Conservation (phyloP, 2,888 invertebrate species). For the Tricholauxania praeusta region DNA sequence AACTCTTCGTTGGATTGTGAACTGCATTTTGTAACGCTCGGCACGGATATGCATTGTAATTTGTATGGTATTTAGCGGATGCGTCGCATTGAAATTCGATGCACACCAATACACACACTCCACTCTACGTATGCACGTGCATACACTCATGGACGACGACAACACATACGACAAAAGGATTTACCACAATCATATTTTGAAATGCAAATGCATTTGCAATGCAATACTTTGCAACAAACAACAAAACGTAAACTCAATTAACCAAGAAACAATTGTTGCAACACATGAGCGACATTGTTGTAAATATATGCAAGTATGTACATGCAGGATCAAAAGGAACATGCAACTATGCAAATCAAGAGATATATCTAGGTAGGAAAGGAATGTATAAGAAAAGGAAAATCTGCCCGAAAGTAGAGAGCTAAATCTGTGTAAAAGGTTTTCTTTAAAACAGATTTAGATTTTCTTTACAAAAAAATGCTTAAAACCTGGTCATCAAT, state of each 20-base stretch:
- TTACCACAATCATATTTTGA: conserved; percentile 1
- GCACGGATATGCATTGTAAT: conserved; percentile 19
- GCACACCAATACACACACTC: background rate
- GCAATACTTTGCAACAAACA: background rate
- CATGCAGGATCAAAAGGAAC: background rate
- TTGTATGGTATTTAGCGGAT: conserved; percentile 20
- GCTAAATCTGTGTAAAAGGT: too few relatives aligned
- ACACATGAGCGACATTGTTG: background rate
- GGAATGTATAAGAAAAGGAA: too few relatives aligned
- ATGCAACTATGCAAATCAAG: too few relatives aligned
- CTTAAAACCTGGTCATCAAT: too few relatives aligned
- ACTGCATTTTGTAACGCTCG: background rate
- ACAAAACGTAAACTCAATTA: background rate
- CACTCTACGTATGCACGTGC: background rate
- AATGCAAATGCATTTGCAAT: conserved; percentile 14
- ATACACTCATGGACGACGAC: background rate
- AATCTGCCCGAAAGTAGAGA: too few relatives aligned
- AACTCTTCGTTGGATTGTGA: background rate
- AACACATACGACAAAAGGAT: too few relatives aligned
- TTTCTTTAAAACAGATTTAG: too few relatives aligned
- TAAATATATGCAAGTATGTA: background rate
- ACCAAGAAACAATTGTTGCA: background rate
- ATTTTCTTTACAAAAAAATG: too few relatives aligned
- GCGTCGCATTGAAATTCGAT: conserved; percentile 7
- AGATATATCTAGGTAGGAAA: too few relatives aligned